A percentile compares a stretch with the other conserved stretches of the same genome.
Evolutionary conservation across 2,113 vertebrate genomes (phyloP).

Genomic region (Ailurus styani): DNA sequence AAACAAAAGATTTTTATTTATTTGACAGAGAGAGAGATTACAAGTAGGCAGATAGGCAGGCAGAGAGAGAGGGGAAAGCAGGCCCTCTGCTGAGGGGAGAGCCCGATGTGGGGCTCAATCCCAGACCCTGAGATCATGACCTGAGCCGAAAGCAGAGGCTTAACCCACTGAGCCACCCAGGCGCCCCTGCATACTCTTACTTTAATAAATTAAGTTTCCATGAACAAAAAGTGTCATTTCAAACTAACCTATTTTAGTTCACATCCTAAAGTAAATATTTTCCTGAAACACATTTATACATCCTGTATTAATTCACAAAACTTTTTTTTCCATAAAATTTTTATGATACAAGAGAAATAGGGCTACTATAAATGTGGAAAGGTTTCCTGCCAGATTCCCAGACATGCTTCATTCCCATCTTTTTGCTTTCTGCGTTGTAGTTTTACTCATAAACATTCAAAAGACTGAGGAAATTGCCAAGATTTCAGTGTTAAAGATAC

Average conservation of each 20-base stretch:
- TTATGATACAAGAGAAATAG: background rate
- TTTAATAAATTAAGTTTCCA: conserved; percentile 34
- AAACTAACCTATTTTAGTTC: conserved; percentile 1
- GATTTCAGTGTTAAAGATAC: background rate
- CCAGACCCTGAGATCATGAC: too few species aligned
- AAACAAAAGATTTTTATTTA: too few species aligned
- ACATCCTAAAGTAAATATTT: background rate
- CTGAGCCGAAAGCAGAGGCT: too few species aligned
- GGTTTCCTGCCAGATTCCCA: background rate
- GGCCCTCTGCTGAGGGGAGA: too few species aligned
- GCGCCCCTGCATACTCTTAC: background rate
- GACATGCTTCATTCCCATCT: background rate
- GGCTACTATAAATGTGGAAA: background rate
- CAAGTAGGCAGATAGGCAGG: too few species aligned
- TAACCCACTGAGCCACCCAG: too few species aligned
- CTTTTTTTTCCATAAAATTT: background rate
- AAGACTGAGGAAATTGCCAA: background rate
- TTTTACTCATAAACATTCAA: background rate
- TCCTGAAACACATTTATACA: conserved; percentile 25
- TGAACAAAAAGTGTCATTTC: background rate
- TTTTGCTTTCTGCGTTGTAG: background rate
- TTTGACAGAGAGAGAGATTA: too few species aligned
- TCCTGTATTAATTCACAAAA: conserved; percentile 30
- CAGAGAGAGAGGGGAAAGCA: too few species aligned
- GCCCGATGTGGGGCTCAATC: too few species aligned